Evolutionary conservation across 92 coral and sea anemone species (phyloP), one percentile per base, ranked within the genome.

Genomic region (Pocillopora grandis): DNA sequence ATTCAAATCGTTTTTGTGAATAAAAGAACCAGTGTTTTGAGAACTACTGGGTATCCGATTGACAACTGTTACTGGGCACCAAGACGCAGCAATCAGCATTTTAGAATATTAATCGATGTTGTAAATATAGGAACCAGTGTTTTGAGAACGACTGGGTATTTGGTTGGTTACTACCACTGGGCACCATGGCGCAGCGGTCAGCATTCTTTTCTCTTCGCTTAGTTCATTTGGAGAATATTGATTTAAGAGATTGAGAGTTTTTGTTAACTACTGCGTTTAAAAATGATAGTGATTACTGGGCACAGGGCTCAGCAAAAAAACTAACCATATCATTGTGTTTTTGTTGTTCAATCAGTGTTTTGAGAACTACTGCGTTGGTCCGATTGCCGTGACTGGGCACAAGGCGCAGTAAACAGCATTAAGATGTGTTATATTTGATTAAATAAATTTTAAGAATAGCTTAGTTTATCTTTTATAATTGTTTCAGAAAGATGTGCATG

Each of bases 151-250:
- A 61, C 88, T 76, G 83, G 62, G 35, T 14, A 12, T 56, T 69
- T 80, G 49, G 61, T 56, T 70, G 77, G 58, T 13, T 21, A 77
- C 67, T 80, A 31, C 64, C 88, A 77, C 60, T 84, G 72, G 85
- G 73, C 81, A 83, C 61, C 17, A 62, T 27, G 52, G 87, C 90
- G 63, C 90, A 89, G 88, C 74, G 48, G 66, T 17, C 81, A 77
- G 70, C 70, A 62, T 57, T 69, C 19, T 64, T 69, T 69, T 35
- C 31, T 14, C 17, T 3, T 13, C 17, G 4, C 10, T 6, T 5
- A 69, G 73, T 69, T 42, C 20, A 35, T 12, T 19, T 15, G 52
- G 17, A 14, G 1, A 3, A 0, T 64, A 11, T 69, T 62, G 31
- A 64, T 66, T 21, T 16, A 7, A 9, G 1, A 72, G 21, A 62